Percentiles rank a stretch among this genome's conserved stretches.
These are phyloP conservation scores for Cyclargus thomasi DNA, from an alignment of 1,140 invertebrate genomes.

Conservation along the genomic window DNA sequence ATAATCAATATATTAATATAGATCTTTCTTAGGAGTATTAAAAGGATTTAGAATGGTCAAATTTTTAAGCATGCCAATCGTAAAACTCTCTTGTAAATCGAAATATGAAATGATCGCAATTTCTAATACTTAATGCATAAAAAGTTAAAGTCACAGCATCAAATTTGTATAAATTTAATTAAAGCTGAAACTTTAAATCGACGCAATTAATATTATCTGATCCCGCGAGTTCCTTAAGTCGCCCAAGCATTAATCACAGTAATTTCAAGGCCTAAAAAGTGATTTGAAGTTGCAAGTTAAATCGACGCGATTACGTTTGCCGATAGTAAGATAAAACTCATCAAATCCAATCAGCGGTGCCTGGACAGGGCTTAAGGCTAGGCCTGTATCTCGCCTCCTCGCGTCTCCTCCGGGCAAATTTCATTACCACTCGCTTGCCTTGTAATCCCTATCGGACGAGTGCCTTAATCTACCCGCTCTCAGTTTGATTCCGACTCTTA, in stretches of 20 bases:
- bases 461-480: slow-evolving; percentile 65
- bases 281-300: slow-evolving; percentile 46
- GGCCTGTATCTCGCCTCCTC: slow-evolving; percentile 42
- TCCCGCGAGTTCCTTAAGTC: not conserved
- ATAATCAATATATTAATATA: too few species aligned
- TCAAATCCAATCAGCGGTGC: slow-evolving; percentile 67
- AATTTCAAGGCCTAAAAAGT: slow-evolving; percentile 44
- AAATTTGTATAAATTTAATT: not conserved
- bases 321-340: slow-evolving; percentile 65
- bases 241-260: slow-evolving; percentile 28
- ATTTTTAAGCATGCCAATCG: too few species aligned
- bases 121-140: too few species aligned
- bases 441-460: slow-evolving; percentile 61
- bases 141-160: not conserved
- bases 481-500: slow-evolving; percentile 63
- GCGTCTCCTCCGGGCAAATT: slow-evolving; percentile 63
- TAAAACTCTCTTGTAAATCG: too few species aligned
- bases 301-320: slow-evolving; percentile 47
- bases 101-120: too few species aligned
- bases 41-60: too few species aligned
- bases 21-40: too few species aligned
- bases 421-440: slow-evolving; percentile 69
- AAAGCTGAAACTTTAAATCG: not conserved
- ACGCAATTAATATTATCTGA: slow-evolving; percentile 14
- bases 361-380: slow-evolving; percentile 64